Evolutionary conservation across 1,140 invertebrate genomes (phyloP), one percentile per base, ranked within the genome.

Genomic region (Drosophila mauritiana): DNA sequence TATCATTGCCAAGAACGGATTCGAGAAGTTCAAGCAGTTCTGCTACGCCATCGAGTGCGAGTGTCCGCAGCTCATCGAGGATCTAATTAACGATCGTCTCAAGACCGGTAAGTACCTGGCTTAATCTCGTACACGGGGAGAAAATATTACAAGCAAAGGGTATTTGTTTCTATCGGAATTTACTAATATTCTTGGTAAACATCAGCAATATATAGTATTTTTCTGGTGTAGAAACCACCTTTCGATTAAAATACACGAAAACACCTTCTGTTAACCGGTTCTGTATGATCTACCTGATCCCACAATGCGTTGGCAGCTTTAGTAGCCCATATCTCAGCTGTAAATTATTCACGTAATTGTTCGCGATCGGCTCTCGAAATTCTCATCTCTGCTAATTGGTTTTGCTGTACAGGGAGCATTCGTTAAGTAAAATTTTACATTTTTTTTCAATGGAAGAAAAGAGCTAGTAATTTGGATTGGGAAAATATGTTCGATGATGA

Each of bases 31-130:
- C 74, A 92, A 93, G 53, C 93, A 94, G 78, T 94, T 94, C 70
- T 94, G 93, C 64, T 94, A 93, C 68, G 93, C 93, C 40, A 92
- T 94, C 58, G 93, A 94, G 61, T 92, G 92, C 55, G 93, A 94
- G 74, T 94, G 93, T 65, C 93, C 93, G 39, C 93, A 94, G 77
- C 90, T 94, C 61, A 91, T 94, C 51, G 93, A 93, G 73, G 92
- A 93, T 89, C 90, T 94, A 64, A 92, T 92, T 63, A 92, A 91
- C 77, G 91, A 92, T 91, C 91, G 91, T 64, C 83, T 90, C 6
- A 92, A 91, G 58, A 89, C 78, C 65, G 91, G 91, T 92, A 91
- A 91, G 91, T 91, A 31, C 46, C 20, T 37, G 11, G 11, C 11
- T 39, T 39, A 12, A 13, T 10, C 13, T 20, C 1, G 4, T 22